Percentiles rank a stretch among this genome's conserved stretches.
These are phyloP conservation scores for Rugalucina vietnamica DNA, from an alignment of 2,888 invertebrate species.

Conservation along the genomic window DNA sequence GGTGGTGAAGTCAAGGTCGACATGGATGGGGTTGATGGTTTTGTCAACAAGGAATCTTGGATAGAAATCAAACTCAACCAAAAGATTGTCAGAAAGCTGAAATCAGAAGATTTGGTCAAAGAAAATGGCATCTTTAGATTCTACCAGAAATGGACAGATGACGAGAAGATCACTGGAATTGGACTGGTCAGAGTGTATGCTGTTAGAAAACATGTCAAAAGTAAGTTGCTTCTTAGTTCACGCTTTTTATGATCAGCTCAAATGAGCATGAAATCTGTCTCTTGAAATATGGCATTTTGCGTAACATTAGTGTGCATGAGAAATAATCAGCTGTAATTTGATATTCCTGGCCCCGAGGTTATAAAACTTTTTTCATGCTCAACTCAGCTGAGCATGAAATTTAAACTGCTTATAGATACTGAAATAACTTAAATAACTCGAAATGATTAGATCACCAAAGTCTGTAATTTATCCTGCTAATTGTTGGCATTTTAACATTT, in stretches of 20 bases:
- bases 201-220: conserved; percentile 57
- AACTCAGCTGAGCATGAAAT: too few relatives aligned
- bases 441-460: too few relatives aligned
- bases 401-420: too few relatives aligned
- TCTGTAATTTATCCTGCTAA: too few relatives aligned
- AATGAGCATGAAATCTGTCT: background rate
- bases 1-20: conserved; percentile 56
- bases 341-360: too few relatives aligned
- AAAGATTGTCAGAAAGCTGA: conserved; percentile 43
- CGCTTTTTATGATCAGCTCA: background rate
- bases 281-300: too few relatives aligned
- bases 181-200: conserved; percentile 67
- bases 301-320: too few relatives aligned
- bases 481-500: too few relatives aligned
- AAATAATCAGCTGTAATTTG: too few relatives aligned
- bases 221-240: too few relatives aligned
- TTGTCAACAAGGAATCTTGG: conserved; percentile 55
- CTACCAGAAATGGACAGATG: conserved; percentile 60
- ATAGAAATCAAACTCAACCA: conserved; percentile 66
- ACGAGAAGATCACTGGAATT: conserved; percentile 62
- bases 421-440: too few relatives aligned
- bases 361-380: too few relatives aligned
- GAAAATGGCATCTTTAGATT: conserved; percentile 60
- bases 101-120: conserved; percentile 44
- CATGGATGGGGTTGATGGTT: conserved; percentile 59